A percentile compares a stretch with the other conserved stretches of the same genome.
Conservation (phyloP, 30 jellyfish, hydroid and myxozoan genomes). For the Clytia hemisphaerica region DNA sequence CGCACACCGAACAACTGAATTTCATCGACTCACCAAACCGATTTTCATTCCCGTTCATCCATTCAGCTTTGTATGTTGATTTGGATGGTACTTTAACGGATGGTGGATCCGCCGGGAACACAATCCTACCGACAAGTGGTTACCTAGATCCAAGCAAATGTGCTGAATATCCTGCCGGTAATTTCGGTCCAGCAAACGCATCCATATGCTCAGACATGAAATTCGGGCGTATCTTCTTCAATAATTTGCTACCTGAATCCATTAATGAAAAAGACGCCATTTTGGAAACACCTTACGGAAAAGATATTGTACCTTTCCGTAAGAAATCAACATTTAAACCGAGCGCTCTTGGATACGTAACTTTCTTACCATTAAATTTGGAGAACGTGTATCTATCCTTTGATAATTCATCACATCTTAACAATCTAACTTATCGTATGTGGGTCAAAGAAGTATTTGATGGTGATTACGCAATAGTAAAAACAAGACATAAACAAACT, state of each 20-base stretch:
- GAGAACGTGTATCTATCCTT: slow-evolving; percentile 47
- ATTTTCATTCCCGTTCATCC: slow-evolving; percentile 51
- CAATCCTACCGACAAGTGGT: slow-evolving; percentile 49
- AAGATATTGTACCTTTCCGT: slow-evolving; percentile 51
- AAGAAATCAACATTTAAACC: slow-evolving; percentile 49
- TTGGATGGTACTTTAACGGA: slow-evolving; percentile 66
- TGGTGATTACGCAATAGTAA: slow-evolving; percentile 32
- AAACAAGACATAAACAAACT: slow-evolving; percentile 50
- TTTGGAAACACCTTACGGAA: slow-evolving; percentile 48
- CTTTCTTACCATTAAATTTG: slow-evolving; percentile 29
- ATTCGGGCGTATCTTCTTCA: slow-evolving; percentile 63
- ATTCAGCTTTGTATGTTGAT: slow-evolving; percentile 57
- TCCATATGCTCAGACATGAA: slow-evolving; percentile 54
- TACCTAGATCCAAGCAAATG: slow-evolving; percentile 46
- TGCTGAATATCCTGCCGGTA: slow-evolving; percentile 14
- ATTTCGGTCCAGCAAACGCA: slow-evolving; percentile 63
- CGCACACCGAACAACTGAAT: slow-evolving; percentile 14
- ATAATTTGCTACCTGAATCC: slow-evolving; percentile 55
- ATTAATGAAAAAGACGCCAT: slow-evolving; percentile 50
- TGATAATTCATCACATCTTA: slow-evolving; percentile 51
- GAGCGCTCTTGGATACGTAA: slow-evolving; percentile 76
- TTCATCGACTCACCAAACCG: slow-evolving; percentile 43
- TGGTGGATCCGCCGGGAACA: slow-evolving; percentile 20
- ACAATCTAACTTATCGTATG: slow-evolving; percentile 66
- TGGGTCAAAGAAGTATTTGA: slow-evolving; percentile 39